Evolutionary conservation across 2,888 invertebrate species (phyloP), one percentile per base, ranked within the genome.

Genomic region (Dascillus cervinus): DNA sequence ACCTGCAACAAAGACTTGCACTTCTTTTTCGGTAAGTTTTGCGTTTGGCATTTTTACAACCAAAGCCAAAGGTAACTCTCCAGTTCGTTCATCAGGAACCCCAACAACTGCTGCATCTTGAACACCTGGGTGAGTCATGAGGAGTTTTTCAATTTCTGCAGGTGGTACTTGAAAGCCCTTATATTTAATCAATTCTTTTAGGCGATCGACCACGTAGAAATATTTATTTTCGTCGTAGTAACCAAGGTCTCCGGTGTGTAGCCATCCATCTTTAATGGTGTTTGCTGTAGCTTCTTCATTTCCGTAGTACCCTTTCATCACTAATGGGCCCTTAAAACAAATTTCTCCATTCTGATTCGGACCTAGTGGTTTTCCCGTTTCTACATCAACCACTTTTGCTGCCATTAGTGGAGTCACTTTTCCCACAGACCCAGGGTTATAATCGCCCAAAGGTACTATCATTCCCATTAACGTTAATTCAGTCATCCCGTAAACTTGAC

Each of bases 111-210:
- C 90, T 10, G 76, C 81, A 56, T 91, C 90, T 34, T 75, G 73
- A 27, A 92, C 75, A 28, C 72, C 72, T 1, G 73, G 67, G 66
- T 86, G 79, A 11, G 77, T 77, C 27, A 88, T 64, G 19, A 92
- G 62, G 27, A 91, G 55, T n/a, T 79, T 79, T 62, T 94, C 92
- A 21, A 94, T 63, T 65, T 92, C 91, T 14, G 14, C 22, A 11
- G 29, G 29, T 6, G 29, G 14, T 40, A 83, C 82, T 72, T 83
- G 79, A 49, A 77, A 82, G 17, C 81, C 88, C 59, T 89, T 88
- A 54, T 84, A 87, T 60, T 90, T 91, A 52, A 90, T 89, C 14
- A 91, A 73, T 54, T 90, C 89, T 58, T 90, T 90, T 11, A 88
- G 65, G 39, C 90, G 68, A 58, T 88, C 89, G 1, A 87, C 81